A percentile compares a stretch with the other conserved stretches of the same genome.
These are phyloP conservation scores for Acipenser transmontanus DNA, from an alignment of 2,797 vertebrate species.

Conservation along the genomic window DNA sequence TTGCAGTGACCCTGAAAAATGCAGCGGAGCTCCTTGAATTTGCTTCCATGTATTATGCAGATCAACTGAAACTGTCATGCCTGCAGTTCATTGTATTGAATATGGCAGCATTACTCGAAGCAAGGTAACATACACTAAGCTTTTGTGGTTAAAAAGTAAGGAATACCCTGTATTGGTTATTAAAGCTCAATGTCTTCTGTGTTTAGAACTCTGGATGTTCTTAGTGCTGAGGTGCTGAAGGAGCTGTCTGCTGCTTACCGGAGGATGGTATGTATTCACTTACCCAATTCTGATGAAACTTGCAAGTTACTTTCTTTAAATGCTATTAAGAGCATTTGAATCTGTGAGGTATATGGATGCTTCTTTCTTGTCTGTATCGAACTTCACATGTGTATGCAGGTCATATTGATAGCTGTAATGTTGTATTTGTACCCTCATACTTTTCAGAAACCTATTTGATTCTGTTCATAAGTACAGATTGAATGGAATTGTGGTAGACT, in stretches of 20 bases:
- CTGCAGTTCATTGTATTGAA: constrained; percentile 91
- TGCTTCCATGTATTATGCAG: constrained; percentile 80
- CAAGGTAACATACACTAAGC: constrained; percentile 61
- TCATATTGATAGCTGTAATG: no score
- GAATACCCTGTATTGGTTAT: neutral
- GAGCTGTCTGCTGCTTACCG: constrained; percentile 84
- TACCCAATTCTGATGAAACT: no score
- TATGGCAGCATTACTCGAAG: constrained; percentile 86
- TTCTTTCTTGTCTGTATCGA: no score
- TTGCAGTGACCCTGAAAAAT: constrained; percentile 89
- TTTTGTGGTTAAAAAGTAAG: neutral
- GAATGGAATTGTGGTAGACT: no score
- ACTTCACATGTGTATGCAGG: no score
- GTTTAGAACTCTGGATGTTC: constrained; percentile 82
- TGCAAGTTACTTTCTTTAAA: no score
- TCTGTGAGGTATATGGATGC: no score
- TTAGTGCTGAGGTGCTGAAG: constrained; percentile 84
- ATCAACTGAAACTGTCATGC: constrained; percentile 89
- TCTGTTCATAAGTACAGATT: no score
- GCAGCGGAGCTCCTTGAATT: constrained; percentile 87
- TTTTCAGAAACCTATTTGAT: no score
- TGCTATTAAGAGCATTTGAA: no score
- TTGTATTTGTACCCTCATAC: no score
- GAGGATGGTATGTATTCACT: constrained; percentile 71
- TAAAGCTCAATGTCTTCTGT: constrained; percentile 19